phyloP scores from a whole-genome alignment of 2,888 invertebrate species.

The Lochmaea capreae region DNA sequence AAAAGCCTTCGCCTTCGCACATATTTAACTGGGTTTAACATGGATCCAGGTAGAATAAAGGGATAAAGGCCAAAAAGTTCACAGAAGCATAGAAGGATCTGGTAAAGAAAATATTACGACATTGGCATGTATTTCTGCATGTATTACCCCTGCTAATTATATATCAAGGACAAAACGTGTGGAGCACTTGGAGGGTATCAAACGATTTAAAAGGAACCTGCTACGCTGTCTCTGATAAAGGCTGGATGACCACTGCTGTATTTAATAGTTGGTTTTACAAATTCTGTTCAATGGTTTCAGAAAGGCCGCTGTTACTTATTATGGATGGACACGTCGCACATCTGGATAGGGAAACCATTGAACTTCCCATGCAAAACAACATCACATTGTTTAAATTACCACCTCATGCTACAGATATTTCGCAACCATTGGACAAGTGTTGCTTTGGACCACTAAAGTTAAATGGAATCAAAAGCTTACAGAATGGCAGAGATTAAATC shows the following conservation, averaged over 20 bases:
- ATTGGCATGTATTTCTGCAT: conserved; percentile 36
- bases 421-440: conserved; percentile 40
- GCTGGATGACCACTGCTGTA: conserved; percentile 46
- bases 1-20: conserved; percentile 39
- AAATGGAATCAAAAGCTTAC: conserved; percentile 40
- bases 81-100: conserved; percentile 29
- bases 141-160: background rate
- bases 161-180: conserved; percentile 34
- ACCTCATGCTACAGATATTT: conserved; percentile 35
- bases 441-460: conserved; percentile 45
- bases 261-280: conserved; percentile 44
- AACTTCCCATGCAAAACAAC: conserved; percentile 33
- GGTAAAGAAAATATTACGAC: conserved; percentile 33
- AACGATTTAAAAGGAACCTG: conserved; percentile 41
- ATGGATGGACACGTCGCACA: conserved; percentile 46
- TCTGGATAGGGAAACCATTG: conserved; percentile 43
- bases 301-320: conserved; percentile 45
- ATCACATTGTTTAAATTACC: conserved; percentile 36
- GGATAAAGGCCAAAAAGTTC: conserved; percentile 26
- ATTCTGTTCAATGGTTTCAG: conserved; percentile 38
- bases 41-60: conserved; percentile 39
- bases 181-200: conserved; percentile 43
- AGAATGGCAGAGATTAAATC: conserved; percentile 40
- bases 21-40: conserved; percentile 44
- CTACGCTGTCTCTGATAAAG: conserved; percentile 44